Evolutionary conservation across 92 coral and sea anemone genomes (phyloP).

Genomic region (Muricea muricata): DNA sequence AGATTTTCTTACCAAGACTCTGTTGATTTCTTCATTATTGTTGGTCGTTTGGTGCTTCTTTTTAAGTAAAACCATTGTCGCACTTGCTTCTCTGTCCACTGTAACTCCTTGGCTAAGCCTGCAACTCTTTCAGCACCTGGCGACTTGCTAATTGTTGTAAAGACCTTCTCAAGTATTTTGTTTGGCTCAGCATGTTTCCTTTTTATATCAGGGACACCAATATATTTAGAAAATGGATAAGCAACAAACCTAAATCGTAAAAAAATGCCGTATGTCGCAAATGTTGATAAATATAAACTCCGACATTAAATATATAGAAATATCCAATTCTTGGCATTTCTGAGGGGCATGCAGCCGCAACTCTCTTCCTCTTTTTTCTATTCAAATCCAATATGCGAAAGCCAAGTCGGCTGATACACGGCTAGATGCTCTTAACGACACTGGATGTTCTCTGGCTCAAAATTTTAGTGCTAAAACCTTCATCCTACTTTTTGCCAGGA

Average conservation of each 20-base stretch:
- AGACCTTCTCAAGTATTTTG: slow-evolving; percentile 93
- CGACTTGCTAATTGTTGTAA: slow-evolving; percentile 82
- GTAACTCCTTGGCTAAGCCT: slow-evolving; percentile 93
- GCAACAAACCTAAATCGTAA: slow-evolving; percentile 29
- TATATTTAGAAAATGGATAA: slow-evolving; percentile 17
- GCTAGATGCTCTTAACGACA: too few relatives aligned
- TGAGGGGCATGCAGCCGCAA: too few relatives aligned
- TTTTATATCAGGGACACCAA: slow-evolving; percentile 65
- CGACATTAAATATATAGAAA: too few relatives aligned
- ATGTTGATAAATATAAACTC: background rate
- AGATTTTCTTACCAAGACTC: slow-evolving; percentile 46
- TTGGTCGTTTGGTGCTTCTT: slow-evolving; percentile 86
- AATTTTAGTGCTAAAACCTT: too few relatives aligned
- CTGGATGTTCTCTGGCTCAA: too few relatives aligned
- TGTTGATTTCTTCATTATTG: slow-evolving; percentile 83
- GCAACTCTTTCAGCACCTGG: slow-evolving; percentile 84
- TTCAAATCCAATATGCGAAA: too few relatives aligned
- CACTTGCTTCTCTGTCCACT: slow-evolving; percentile 86
- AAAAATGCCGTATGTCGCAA: background rate
- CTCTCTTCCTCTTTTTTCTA: too few relatives aligned
- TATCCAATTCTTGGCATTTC: too few relatives aligned
- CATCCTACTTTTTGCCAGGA: too few relatives aligned
- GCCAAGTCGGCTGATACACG: too few relatives aligned
- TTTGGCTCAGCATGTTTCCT: slow-evolving; percentile 70
- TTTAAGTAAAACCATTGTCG: slow-evolving; percentile 86